Conservation (phyloP, 2,113 vertebrate genomes). For the Oceanites oceanicus region DNA sequence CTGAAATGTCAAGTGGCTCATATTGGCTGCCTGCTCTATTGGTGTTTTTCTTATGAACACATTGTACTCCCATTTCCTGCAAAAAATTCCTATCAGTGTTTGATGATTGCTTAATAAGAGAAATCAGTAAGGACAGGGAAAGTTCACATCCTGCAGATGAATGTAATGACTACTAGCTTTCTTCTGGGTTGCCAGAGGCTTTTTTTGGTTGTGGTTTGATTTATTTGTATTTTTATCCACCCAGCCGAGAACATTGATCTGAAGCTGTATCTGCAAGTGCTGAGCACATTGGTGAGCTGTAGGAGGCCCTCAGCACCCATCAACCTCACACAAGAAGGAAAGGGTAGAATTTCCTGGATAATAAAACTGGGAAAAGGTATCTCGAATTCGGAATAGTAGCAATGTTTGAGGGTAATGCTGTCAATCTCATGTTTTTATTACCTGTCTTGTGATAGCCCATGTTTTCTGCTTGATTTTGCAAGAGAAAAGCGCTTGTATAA, state of each 20-base stretch:
- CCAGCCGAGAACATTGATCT: not conserved
- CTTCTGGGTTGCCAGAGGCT: not conserved
- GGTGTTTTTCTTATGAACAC: constrained; percentile 3
- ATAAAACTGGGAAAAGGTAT: not conserved
- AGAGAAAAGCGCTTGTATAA: not conserved
- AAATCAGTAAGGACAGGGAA: constrained; percentile 13
- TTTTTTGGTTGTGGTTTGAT: constrained; percentile 4
- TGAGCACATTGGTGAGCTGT: not conserved
- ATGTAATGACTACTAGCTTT: not conserved
- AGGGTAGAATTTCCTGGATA: not conserved
- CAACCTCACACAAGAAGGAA: not conserved
- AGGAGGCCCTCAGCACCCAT: not conserved
- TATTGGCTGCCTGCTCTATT: not conserved
- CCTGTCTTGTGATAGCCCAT: not conserved
- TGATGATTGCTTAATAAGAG: constrained; percentile 50
- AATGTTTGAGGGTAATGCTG: not conserved
- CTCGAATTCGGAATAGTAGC: not conserved
- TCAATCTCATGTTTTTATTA: not conserved
- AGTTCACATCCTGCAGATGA: constrained; percentile 14
- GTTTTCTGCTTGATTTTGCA: not conserved
- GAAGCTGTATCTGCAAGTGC: not conserved
- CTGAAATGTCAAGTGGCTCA: constrained; percentile 34
- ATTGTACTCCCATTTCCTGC: constrained; percentile 8
- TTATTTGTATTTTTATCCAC: constrained; percentile 34
- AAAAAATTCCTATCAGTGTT: constrained; percentile 16